Conservation (phyloP, 1,140 invertebrate genomes). For the Leptinotarsa undecemlineata region DNA sequence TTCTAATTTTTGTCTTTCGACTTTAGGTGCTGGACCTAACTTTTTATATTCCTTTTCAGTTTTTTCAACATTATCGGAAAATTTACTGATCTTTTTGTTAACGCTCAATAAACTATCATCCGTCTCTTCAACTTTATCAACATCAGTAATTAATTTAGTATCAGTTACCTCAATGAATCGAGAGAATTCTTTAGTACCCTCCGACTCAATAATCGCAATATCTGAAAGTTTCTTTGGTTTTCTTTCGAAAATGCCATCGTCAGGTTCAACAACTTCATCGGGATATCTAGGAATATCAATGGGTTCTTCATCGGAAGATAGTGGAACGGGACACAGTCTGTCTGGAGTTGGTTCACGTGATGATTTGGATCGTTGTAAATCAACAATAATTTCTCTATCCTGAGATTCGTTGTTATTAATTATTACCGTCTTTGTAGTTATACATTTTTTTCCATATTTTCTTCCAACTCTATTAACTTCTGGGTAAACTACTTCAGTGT, state of each 20-base stretch:
- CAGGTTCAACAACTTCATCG: slow-evolving; percentile 71
- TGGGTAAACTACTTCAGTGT: background rate
- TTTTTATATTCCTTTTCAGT: slow-evolving; percentile 50
- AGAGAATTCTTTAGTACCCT: slow-evolving; percentile 53
- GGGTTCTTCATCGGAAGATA: slow-evolving; percentile 61
- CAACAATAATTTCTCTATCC: slow-evolving; percentile 62
- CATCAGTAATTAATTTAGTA: slow-evolving; percentile 51
- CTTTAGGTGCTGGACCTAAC: slow-evolving; percentile 52
- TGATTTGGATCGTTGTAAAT: slow-evolving; percentile 69
- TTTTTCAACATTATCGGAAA: slow-evolving; percentile 62
- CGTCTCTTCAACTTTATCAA: slow-evolving; percentile 54
- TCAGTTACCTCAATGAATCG: slow-evolving; percentile 62
- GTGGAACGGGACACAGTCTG: slow-evolving; percentile 65
- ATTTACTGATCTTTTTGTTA: slow-evolving; percentile 67
- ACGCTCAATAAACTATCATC: slow-evolving; percentile 68
- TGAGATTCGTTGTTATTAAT: slow-evolving; percentile 46
- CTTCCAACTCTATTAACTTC: background rate
- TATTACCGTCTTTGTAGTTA: slow-evolving; percentile 52
- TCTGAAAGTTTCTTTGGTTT: slow-evolving; percentile 58
- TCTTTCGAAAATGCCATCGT: slow-evolving; percentile 60
- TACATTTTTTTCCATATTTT: slow-evolving; percentile 41
- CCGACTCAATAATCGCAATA: slow-evolving; percentile 46
- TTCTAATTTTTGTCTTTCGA: slow-evolving; percentile 52
- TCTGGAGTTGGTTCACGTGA: slow-evolving; percentile 73
- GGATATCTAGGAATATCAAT: slow-evolving; percentile 68